phyloP scores from a whole-genome alignment of 2,888 invertebrate species.

The Ectemnius cavifrons region DNA sequence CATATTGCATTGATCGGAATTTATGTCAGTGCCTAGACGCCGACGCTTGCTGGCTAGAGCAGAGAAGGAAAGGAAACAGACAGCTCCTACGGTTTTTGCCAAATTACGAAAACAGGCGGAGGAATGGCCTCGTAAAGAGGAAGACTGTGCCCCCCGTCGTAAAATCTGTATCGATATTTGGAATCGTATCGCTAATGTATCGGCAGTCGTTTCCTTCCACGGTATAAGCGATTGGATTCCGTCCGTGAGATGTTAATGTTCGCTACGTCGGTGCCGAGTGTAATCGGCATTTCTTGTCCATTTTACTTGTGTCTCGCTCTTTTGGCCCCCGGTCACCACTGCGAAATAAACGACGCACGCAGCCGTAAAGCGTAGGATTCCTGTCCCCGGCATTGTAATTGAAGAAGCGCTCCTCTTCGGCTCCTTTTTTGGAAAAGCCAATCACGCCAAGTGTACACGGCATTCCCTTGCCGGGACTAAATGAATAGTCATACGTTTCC shows the following conservation, averaged over 20 bases:
- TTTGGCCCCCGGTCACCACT: too few relatives aligned
- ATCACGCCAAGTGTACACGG: neutral
- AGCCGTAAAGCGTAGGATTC: neutral
- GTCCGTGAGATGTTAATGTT: constrained; percentile 20
- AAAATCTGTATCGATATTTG: constrained; percentile 46
- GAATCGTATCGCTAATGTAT: constrained; percentile 41
- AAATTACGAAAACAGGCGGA: constrained; percentile 36
- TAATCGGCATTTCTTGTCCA: constrained; percentile 14
- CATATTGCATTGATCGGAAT: constrained; percentile 12
- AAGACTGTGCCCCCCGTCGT: constrained; percentile 27
- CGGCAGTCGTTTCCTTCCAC: constrained; percentile 30
- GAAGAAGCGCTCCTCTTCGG: neutral
- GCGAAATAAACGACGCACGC: neutral
- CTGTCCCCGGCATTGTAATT: neutral
- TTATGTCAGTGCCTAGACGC: constrained; percentile 13
- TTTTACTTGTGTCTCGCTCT: constrained; percentile 10
- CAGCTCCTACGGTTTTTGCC: constrained; percentile 31
- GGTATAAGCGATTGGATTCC: neutral
- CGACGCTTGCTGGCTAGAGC: neutral
- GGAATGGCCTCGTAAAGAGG: constrained; percentile 44
- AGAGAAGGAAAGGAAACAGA: constrained; percentile 3
- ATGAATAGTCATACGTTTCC: neutral
- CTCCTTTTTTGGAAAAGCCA: neutral
- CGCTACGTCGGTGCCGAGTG: neutral
- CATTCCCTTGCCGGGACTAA: neutral